A percentile compares a stretch with the other conserved stretches of the same genome.
Evolutionary conservation across 2,113 vertebrate species (phyloP).

Genomic region (Rhagologus leucostigma): DNA sequence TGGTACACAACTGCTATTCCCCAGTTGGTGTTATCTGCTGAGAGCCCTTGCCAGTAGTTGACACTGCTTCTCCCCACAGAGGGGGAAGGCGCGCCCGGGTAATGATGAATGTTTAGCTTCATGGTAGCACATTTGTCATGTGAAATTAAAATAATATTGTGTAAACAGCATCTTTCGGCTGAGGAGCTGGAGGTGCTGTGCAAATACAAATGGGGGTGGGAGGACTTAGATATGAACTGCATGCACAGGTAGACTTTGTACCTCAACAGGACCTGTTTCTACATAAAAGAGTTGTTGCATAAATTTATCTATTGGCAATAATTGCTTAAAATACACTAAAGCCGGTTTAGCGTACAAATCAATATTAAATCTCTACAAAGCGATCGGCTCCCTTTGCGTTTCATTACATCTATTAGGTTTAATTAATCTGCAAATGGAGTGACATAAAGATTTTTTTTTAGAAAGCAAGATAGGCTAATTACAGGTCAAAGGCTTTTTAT

Average conservation of each 20-base stretch:
- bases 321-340: conserved; percentile 8
- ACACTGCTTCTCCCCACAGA: not conserved
- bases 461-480: not conserved
- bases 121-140: not conserved
- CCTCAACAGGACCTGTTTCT: not conserved
- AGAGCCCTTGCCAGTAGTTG: not conserved
- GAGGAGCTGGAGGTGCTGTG: not conserved
- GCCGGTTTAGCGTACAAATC: not conserved
- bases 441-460: not conserved
- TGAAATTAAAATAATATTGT: conserved; percentile 18
- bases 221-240: not conserved
- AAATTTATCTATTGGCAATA: not conserved
- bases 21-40: not conserved
- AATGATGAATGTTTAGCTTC: conserved; percentile 6
- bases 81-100: not conserved
- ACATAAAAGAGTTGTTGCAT: not conserved
- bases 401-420: conserved; percentile 51
- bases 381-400: not conserved
- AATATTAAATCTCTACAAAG: conserved; percentile 8
- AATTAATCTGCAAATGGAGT: conserved; percentile 54
- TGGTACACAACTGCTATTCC: not conserved
- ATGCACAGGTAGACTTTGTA: not conserved
- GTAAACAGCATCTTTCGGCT: not conserved
- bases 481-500: conserved; percentile 20
- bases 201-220: not conserved